These are phyloP conservation scores for Scaptomyza tumidula DNA, from an alignment of 2,888 invertebrate genomes.

Conservation along the genomic window DNA sequence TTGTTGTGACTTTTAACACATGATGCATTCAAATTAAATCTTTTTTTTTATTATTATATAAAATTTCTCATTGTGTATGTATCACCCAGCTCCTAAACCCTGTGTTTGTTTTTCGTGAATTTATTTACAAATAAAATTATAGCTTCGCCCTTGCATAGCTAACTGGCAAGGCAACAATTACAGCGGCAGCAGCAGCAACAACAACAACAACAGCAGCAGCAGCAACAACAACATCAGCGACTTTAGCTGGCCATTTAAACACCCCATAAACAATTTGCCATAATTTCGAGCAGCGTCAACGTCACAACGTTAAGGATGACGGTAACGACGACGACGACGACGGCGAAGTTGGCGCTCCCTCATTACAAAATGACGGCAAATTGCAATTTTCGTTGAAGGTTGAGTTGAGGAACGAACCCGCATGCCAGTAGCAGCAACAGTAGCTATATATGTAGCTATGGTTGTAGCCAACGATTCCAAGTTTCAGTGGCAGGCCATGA, in stretches of 20 bases:
- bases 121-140: constrained; percentile 79
- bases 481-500: constrained; percentile 30
- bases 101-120: constrained; percentile 77
- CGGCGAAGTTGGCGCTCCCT: constrained; percentile 69
- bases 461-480: constrained; percentile 28
- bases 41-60: neutral
- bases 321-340: constrained; percentile 20
- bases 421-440: constrained; percentile 54
- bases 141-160: constrained; percentile 44
- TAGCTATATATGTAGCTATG: constrained; percentile 5
- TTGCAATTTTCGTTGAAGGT: constrained; percentile 76
- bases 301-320: constrained; percentile 20
- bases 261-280: constrained; percentile 80
- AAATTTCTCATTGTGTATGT: neutral
- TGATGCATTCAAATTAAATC: neutral
- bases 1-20: no score
- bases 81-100: constrained; percentile 3
- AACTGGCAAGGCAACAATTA: constrained; percentile 32
- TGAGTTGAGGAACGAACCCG: constrained; percentile 55
- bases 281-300: constrained; percentile 75
- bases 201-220: constrained; percentile 28
- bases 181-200: constrained; percentile 1
- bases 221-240: constrained; percentile 21
- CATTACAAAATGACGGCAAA: constrained; percentile 80
- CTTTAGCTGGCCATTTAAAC: constrained; percentile 69